phyloP scores from a whole-genome alignment of 1,140 invertebrate genomes.

The Drosophila kurseongensis region DNA sequence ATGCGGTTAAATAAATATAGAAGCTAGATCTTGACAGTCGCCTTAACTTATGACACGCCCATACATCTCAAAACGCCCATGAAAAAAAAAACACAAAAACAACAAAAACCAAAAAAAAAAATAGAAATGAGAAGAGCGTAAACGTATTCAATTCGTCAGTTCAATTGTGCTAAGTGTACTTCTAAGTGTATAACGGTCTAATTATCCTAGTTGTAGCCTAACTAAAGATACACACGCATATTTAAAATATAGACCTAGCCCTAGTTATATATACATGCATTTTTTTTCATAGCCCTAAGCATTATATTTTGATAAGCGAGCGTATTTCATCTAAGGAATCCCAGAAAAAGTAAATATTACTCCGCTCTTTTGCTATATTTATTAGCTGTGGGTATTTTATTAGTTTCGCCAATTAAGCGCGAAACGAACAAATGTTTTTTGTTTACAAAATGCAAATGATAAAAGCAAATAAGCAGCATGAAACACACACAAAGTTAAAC shows the following conservation, averaged over 20 bases:
- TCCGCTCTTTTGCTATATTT: conserved; percentile 40
- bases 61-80: conserved; percentile 48
- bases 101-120: not conserved
- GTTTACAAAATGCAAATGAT: conserved; percentile 54
- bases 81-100: conserved; percentile 2
- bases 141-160: conserved; percentile 54
- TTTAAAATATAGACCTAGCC: conserved; percentile 50
- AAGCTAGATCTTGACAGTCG: conserved; percentile 67
- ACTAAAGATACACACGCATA: conserved; percentile 41
- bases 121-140: not conserved
- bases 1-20: conserved; percentile 23
- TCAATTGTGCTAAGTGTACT: conserved; percentile 80
- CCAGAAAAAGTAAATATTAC: conserved; percentile 5
- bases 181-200: conserved; percentile 76
- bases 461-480: conserved; percentile 37
- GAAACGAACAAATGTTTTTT: conserved; percentile 66
- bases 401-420: conserved; percentile 68
- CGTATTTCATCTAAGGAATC: conserved; percentile 35
- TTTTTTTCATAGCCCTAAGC: conserved; percentile 52
- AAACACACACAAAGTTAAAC: conserved; percentile 47
- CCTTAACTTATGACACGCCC: conserved; percentile 77
- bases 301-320: conserved; percentile 67
- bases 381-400: conserved; percentile 67
- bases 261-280: conserved; percentile 38
- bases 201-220: conserved; percentile 67